Evolutionary conservation across 2,113 vertebrate species (phyloP).

Genomic region (Cyanistes caeruleus): DNA sequence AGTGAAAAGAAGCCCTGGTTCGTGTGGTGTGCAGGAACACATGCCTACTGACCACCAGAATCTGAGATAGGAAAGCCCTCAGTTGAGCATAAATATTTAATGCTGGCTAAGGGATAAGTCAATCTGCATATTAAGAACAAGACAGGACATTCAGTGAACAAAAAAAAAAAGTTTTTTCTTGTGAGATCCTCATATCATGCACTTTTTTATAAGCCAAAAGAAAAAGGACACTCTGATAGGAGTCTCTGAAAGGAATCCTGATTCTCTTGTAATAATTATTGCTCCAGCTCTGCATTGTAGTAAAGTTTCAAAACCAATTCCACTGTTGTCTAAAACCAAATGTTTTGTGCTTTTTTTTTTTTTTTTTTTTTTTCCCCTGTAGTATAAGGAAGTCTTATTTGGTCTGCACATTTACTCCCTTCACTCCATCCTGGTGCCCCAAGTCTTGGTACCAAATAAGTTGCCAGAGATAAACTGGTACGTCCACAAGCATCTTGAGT

Average conservation of each 20-base stretch:
- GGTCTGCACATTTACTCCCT: neutral
- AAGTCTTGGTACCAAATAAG: slow-evolving; percentile 81
- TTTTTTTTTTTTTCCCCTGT: neutral
- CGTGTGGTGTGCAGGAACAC: neutral
- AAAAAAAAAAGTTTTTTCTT: neutral
- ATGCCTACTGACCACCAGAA: neutral
- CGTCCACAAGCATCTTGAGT: slow-evolving; percentile 86
- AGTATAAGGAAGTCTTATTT: neutral
- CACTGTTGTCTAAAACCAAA: neutral
- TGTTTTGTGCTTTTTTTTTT: neutral
- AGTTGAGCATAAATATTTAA: neutral
- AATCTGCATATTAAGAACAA: neutral
- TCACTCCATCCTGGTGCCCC: neutral
- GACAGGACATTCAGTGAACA: neutral
- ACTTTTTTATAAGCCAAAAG: neutral
- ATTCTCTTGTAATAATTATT: neutral
- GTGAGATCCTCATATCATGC: neutral
- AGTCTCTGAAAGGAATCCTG: neutral
- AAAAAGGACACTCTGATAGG: neutral
- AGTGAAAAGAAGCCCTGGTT: neutral
- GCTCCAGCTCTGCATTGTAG: neutral
- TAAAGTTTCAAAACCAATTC: neutral
- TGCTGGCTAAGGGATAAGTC: neutral
- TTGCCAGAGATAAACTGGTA: slow-evolving; percentile 87
- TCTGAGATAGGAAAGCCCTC: neutral